Conservation (phyloP, 2,113 vertebrate species). For the Bothrops jararaca region DNA sequence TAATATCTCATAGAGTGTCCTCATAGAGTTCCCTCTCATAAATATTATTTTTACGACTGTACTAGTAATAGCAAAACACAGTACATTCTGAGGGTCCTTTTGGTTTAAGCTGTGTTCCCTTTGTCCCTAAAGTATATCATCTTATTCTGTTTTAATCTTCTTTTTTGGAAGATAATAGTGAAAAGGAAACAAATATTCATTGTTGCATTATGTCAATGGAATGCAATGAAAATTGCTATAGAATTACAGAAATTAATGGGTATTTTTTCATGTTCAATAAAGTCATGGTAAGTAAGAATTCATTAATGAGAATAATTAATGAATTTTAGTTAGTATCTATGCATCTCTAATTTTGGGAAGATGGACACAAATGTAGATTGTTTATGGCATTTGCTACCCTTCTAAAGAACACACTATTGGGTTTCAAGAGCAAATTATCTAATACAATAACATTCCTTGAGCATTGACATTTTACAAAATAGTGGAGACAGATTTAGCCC, state of each 20-base stretch:
- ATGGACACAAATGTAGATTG: neutral
- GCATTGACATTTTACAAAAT: neutral
- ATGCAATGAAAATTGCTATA: neutral
- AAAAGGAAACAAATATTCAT: neutral
- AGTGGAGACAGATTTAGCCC: neutral
- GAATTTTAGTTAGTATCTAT: neutral
- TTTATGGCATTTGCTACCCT: neutral
- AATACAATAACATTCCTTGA: neutral
- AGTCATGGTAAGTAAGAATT: neutral
- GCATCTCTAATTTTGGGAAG: neutral
- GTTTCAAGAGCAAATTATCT: neutral
- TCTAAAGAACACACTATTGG: neutral
- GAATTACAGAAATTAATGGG: neutral
- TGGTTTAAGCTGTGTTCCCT: neutral
- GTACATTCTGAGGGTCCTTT: neutral
- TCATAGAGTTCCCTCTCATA: neutral
- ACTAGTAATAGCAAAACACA: neutral
- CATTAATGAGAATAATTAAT: neutral
- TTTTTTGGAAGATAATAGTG: neutral
- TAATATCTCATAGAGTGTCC: neutral
- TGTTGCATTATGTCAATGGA: neutral
- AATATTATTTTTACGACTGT: neutral
- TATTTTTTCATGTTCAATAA: neutral
- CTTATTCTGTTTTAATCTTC: neutral
- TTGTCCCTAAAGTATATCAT: neutral